Base-by-base conservation (phyloP, 2,888 invertebrate species). In the Lepidocyrtinus sp. region DNA sequence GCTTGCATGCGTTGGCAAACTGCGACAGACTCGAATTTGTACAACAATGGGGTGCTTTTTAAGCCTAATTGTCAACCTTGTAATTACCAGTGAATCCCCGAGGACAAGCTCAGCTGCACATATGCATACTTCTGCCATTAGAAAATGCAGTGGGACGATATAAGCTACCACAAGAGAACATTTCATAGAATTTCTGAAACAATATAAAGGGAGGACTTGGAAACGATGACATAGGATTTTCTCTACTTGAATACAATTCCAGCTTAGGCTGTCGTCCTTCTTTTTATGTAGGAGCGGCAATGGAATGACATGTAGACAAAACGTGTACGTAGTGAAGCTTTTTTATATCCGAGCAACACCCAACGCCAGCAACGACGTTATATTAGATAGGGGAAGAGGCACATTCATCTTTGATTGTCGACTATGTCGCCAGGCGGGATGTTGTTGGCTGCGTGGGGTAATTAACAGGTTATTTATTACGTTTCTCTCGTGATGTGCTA, bases 391-490 rank as follows among this genome's bases (percentile, higher is more conserved):
- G 55, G 17, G 55, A 55, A 55, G 17, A 17, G 17, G 55, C 63
- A 78, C 78, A 78, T 78, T 78, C 68, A 78, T 78, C 78, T 78
- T 78, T 78, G 70, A 72, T 72, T 78, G 78, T 78, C 78, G 72
- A 78, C 78, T 36, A 50, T 78, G 78, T 78, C 78, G 78, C 78
- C 78, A 78, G 78, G 78, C 78, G 78, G 72, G 72, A 78, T 78
- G 78, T 78, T 67, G 72, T 67, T 67, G 62, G 72, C 78, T 78
- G 78, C 72, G 78, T 78, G 78, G 61, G 78, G 73, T 79, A 79
- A 79, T 79, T 79, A 79, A 79, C 78, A 79, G 78, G 78, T 79
- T 79, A 79, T 79, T 79, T 79, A 79, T 79, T 79, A 69, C 78
- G 62, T 45, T 79, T 79, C 62, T 64, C 69, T 73, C 78, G 69